Conservation (phyloP, 1,140 invertebrate species). For the Cyrtorhinus lividipennis region DNA sequence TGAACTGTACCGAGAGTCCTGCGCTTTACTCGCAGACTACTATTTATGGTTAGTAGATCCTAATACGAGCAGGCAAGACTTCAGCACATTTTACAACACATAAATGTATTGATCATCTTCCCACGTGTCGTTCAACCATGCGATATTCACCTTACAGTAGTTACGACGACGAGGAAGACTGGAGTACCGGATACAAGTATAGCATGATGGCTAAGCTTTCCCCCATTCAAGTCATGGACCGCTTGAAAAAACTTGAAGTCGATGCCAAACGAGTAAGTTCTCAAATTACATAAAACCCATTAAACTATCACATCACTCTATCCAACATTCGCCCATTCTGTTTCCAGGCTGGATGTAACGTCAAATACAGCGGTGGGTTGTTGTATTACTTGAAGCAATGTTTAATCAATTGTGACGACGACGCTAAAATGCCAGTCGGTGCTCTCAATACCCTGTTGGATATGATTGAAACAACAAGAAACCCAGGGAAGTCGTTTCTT, state of each 20-base stretch:
- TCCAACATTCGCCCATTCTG: too few species aligned
- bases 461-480: slow-evolving; percentile 6
- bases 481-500: slow-evolving; percentile 1
- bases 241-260: slow-evolving; percentile 30
- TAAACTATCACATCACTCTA: too few species aligned
- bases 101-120: background rate
- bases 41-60: slow-evolving; percentile 39
- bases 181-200: slow-evolving; percentile 44
- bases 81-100: background rate
- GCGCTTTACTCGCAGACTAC: slow-evolving; percentile 45
- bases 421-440: slow-evolving; percentile 19
- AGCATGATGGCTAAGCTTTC: slow-evolving; percentile 37
- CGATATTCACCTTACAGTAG: slow-evolving; percentile 23
- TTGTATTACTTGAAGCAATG: slow-evolving; percentile 36
- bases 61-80: too few species aligned
- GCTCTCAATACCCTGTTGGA: slow-evolving; percentile 18
- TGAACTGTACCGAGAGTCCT: slow-evolving; percentile 41
- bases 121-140: slow-evolving; percentile 1
- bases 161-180: slow-evolving; percentile 33
- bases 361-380: slow-evolving; percentile 30
- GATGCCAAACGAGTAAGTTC: slow-evolving; percentile 22
- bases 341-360: slow-evolving; percentile 20
- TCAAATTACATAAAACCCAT: background rate
- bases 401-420: slow-evolving; percentile 24
- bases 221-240: slow-evolving; percentile 34